Evolutionary conservation across 1,140 invertebrate species (phyloP), one percentile per base, ranked within the genome.

Genomic region (Drosophila pandora): DNA sequence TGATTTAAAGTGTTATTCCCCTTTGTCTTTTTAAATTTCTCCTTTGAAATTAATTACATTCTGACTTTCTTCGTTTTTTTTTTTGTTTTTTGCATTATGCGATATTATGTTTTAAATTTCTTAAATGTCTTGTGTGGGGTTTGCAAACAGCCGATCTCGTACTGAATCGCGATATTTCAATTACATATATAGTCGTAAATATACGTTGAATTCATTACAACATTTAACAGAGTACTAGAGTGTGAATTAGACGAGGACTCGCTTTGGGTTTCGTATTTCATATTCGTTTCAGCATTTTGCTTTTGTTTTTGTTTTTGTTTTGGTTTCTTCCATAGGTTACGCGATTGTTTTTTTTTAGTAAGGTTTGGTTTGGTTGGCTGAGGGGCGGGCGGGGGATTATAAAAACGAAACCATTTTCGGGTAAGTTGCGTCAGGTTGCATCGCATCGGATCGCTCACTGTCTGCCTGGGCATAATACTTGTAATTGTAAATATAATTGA

Each of bases 191-290:
- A 47, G 59, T 75, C 77, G 75, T 73, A 80, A 81, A 77, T 80
- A 85, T 79, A 79, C 73, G 57, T 76, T 65, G 70, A 82, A 78
- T 88, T 87, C 62, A 53, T 63, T 87, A 88, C 83, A 87, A 87
- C 83, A 87, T 87, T 83, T 60, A 87, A 87, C 83, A 87, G 75
- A 88, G 79, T 88, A 76, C 79, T 79, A 88, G 73, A 79, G 68
- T 69, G 65, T 69, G 50, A 69, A 57, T 56, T 69, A 69, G 65
- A 69, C 43, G 52, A 69, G 65, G 65, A 69, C 41, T 69, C 65
- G 25, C 49, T 37, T 69, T 53, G 59, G 73, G 58, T 64, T 73
- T 79, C 63, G 73, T 74, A 60, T 79, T 75, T 12, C 48, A 69
- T 70, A 70, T 67, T 57, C 63, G 37, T 58, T 55, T 70, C 48